A percentile compares a stretch with the other conserved stretches of the same genome.
Evolutionary conservation across 1,140 invertebrate genomes (phyloP).

Genomic region (Xylocopa sonorina): DNA sequence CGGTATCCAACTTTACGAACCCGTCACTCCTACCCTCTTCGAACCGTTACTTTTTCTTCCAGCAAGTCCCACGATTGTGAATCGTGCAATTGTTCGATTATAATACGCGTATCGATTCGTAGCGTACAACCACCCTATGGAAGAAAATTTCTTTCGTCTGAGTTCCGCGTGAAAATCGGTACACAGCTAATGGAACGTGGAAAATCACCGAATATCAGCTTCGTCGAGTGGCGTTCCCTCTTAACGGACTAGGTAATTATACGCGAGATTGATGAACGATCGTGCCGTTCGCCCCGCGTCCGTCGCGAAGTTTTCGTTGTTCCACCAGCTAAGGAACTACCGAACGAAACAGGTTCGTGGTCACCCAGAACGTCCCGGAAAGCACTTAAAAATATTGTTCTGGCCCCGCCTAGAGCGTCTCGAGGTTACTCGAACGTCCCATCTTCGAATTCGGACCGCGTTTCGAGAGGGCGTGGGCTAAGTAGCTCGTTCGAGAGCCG

Average conservation of each 20-base stretch:
- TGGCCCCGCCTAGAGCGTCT: conserved; percentile 56
- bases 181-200: no score
- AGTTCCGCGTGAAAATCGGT: no score
- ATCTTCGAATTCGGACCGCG: conserved; percentile 36
- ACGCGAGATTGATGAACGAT: conserved; percentile 56
- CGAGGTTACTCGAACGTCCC: conserved; percentile 45
- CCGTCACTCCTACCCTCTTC: neutral
- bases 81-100: no score
- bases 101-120: no score
- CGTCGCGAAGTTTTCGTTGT: conserved; percentile 19
- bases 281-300: conserved; percentile 32
- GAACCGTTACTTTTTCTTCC: no score
- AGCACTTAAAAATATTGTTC: conserved; percentile 65
- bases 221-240: no score
- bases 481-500: conserved; percentile 57
- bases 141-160: no score
- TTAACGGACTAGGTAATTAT: conserved; percentile 42
- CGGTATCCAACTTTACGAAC: neutral
- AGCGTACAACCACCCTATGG: no score
- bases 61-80: no score
- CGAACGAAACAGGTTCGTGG: neutral
- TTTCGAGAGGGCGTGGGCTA: conserved; percentile 50
- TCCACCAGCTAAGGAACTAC: conserved; percentile 5
- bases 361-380: conserved; percentile 28
- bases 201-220: no score